These are phyloP conservation scores for Bubo scandiacus DNA, from an alignment of 2,113 vertebrate species.

Conservation along the genomic window DNA sequence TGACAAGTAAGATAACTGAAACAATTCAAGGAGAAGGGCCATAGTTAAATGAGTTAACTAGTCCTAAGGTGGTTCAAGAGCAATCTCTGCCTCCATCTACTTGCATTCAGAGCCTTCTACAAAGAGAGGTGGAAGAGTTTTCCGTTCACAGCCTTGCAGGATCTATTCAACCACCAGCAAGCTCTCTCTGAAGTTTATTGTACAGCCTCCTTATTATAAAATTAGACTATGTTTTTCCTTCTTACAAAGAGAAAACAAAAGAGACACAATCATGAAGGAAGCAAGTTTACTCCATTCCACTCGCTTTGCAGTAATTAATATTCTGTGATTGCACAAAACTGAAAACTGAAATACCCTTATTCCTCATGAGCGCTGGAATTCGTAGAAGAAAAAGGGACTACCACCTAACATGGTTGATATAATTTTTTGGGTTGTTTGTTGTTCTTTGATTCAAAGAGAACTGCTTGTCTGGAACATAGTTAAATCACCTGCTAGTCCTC, in stretches of 20 bases:
- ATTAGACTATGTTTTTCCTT: background rate
- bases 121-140: background rate
- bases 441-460: background rate
- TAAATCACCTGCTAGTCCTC: background rate
- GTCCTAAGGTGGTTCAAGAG: accelerated
- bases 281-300: background rate
- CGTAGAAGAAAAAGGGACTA: background rate
- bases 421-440: background rate
- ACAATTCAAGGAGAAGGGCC: background rate
- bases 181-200: background rate
- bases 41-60: background rate
- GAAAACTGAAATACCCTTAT: background rate
- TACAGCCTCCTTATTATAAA: background rate
- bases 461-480: background rate
- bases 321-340: background rate
- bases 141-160: background rate
- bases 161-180: background rate
- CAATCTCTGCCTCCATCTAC: background rate
- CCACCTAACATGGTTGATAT: background rate
- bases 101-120: background rate
- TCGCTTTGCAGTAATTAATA: background rate
- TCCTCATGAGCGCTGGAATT: background rate
- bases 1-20: background rate
- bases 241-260: background rate
- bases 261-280: background rate